phyloP scores from a whole-genome alignment of 2,888 invertebrate genomes.

The Erannis defoliaria region DNA sequence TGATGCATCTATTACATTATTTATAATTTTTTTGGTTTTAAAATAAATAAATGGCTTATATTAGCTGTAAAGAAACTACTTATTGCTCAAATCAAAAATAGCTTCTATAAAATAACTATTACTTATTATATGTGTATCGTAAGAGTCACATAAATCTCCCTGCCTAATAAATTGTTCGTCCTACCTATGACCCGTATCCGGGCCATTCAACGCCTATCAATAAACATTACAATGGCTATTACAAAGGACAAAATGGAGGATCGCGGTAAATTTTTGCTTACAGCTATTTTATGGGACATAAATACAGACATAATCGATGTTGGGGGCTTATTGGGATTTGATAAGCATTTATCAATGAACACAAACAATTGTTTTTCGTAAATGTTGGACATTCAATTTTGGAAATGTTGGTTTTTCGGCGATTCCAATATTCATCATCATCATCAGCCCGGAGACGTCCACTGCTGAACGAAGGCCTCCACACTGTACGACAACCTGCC shows the following conservation, averaged over 20 bases:
- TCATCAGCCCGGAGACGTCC: too few species aligned
- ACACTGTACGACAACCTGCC: too few species aligned
- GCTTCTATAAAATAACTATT: too few species aligned
- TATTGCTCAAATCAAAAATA: too few species aligned
- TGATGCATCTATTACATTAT: too few species aligned
- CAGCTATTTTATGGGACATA: conserved; percentile 21
- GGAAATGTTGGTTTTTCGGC: not conserved
- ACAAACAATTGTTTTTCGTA: conserved; percentile 2
- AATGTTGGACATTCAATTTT: not conserved
- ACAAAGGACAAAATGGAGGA: conserved; percentile 11
- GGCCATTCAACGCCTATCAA: conserved; percentile 22
- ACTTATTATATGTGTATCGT: too few species aligned
- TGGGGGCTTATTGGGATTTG: conserved; percentile 9
- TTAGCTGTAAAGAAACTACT: too few species aligned
- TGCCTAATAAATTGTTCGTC: conserved; percentile 16
- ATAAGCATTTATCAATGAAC: conserved; percentile 4
- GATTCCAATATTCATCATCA: too few species aligned
- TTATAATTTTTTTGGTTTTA: too few species aligned
- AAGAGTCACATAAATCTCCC: conserved; percentile 15
- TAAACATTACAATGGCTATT: conserved; percentile 28
- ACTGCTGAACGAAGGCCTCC: too few species aligned
- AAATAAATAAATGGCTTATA: too few species aligned
- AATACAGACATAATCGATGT: conserved; percentile 10
- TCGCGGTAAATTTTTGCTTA: conserved; percentile 15
- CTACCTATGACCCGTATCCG: conserved; percentile 22